Evolutionary conservation across 2,797 vertebrate genomes (phyloP).

Genomic region (Thripadectes ignobilis): DNA sequence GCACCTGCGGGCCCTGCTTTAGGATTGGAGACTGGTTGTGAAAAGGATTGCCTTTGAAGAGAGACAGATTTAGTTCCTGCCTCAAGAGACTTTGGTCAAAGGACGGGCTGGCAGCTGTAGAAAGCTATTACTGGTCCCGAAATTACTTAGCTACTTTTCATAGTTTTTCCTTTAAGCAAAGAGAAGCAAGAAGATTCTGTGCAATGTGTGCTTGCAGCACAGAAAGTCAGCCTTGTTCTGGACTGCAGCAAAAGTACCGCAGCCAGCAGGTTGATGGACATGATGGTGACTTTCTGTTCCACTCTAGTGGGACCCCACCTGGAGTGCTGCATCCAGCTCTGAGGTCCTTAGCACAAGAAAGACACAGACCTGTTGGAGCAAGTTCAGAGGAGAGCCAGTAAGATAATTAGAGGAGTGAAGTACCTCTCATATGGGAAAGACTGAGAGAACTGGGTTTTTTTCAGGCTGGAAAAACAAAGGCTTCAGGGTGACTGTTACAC

Average conservation of each 20-base stretch:
- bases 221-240: background rate
- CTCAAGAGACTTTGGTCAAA: background rate
- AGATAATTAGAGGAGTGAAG: background rate
- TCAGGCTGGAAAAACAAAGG: background rate
- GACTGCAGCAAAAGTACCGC: background rate
- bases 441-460: background rate
- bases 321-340: background rate
- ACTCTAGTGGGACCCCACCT: background rate
- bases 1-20: background rate
- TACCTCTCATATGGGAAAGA: rapidly evolving
- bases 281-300: background rate
- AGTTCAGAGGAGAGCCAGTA: background rate
- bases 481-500: background rate
- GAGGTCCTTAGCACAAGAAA: background rate
- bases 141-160: background rate
- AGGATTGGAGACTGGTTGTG: background rate
- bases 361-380: background rate
- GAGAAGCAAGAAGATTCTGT: background rate
- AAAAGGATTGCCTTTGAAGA: background rate
- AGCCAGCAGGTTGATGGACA: background rate
- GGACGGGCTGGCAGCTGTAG: background rate
- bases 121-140: background rate
- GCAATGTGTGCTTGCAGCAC: background rate
- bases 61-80: background rate
- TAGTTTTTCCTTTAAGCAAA: background rate